A percentile compares a stretch with the other conserved stretches of the same genome.
These are phyloP conservation scores for Tenthredo scrophulariae DNA, from an alignment of 2,888 invertebrate genomes.

Conservation along the genomic window DNA sequence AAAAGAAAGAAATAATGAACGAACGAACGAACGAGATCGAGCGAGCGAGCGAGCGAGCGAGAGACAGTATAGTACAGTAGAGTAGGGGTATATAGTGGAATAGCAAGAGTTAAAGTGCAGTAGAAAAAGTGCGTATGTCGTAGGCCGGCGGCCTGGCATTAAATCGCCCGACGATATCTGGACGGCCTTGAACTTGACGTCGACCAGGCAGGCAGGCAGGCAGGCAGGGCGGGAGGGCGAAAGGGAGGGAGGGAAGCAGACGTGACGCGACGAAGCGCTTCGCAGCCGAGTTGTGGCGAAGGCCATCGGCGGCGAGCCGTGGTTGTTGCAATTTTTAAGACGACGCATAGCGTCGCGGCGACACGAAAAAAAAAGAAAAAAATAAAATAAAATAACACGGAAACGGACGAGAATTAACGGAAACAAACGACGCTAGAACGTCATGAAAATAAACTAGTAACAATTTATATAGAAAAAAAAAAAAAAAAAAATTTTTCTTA, in stretches of 20 bases:
- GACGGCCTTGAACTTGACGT: background rate
- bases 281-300: background rate
- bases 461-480: background rate
- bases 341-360: background rate
- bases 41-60: background rate
- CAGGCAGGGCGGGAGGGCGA: background rate
- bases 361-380: background rate
- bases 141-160: background rate
- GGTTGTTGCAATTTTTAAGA: background rate
- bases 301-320: background rate
- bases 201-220: background rate
- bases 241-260: background rate
- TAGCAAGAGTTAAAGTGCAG: background rate
- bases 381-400: background rate
- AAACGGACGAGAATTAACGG: background rate
- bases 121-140: conserved; percentile 4
- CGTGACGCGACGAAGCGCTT: background rate
- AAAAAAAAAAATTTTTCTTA: background rate
- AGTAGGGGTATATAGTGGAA: background rate
- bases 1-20: background rate
- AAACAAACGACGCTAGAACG: background rate
- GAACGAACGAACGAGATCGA: background rate
- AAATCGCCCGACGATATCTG: conserved; percentile 4
- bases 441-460: background rate
- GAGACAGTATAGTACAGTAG: background rate